Percentiles rank a stretch among this genome's conserved stretches.
phyloP scores from a whole-genome alignment of 2,888 invertebrate species.

The Leptura quadrifasciata region DNA sequence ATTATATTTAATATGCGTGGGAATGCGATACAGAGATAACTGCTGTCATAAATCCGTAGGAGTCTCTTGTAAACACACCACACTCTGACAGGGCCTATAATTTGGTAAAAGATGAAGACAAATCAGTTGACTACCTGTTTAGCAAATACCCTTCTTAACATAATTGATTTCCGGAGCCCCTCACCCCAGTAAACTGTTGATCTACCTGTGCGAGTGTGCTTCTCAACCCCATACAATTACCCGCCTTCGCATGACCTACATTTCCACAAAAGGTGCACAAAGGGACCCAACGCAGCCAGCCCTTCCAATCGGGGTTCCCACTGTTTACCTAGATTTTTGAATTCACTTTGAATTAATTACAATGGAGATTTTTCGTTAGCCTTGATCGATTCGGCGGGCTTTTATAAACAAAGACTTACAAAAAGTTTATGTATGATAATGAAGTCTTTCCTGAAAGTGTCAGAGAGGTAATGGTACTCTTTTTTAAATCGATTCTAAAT shows the following conservation, averaged over 20 bases:
- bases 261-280: slow-evolving; percentile 49
- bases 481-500: too few relatives aligned
- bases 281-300: slow-evolving; percentile 44
- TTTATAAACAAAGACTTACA: neutral
- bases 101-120: slow-evolving; percentile 54
- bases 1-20: slow-evolving; percentile 33
- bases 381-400: neutral
- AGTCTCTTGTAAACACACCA: slow-evolving; percentile 28
- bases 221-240: slow-evolving; percentile 53
- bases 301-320: slow-evolving; percentile 49
- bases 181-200: slow-evolving; percentile 33
- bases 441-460: too few relatives aligned
- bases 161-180: slow-evolving; percentile 59
- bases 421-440: neutral
- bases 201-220: slow-evolving; percentile 54
- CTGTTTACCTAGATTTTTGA: slow-evolving; percentile 38
- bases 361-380: slow-evolving; percentile 12
- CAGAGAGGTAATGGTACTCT: too few relatives aligned
- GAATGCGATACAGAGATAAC: slow-evolving; percentile 21
- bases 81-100: slow-evolving; percentile 42
- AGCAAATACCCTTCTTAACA: slow-evolving; percentile 51
- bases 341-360: slow-evolving; percentile 30
- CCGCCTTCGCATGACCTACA: slow-evolving; percentile 60
- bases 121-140: slow-evolving; percentile 59
- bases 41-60: slow-evolving; percentile 6